Percentiles rank a stretch among this genome's conserved stretches.
Conservation (phyloP, 2,797 vertebrate species). For the Acipenser transmontanus region DNA sequence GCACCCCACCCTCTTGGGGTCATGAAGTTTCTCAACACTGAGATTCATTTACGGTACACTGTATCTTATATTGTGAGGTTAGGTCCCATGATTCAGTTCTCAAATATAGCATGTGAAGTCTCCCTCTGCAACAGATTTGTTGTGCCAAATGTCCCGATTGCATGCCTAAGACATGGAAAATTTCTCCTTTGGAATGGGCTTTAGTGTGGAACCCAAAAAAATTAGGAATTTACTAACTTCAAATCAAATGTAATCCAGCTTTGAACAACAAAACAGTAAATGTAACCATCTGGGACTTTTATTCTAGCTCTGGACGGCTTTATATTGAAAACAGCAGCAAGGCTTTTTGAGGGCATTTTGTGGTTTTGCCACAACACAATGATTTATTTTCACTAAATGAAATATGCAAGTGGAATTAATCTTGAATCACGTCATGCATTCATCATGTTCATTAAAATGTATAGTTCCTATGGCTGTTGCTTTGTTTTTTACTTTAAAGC, state of each 20-base stretch:
- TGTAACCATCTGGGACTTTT: conserved; percentile 34
- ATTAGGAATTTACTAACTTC: conserved; percentile 24
- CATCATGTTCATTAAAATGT: conserved; percentile 13
- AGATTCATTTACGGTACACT: no score
- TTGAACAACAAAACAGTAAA: conserved; percentile 33
- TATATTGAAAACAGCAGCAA: conserved; percentile 46
- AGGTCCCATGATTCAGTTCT: no score
- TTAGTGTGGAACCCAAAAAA: conserved; percentile 19
- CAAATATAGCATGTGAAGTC: background rate
- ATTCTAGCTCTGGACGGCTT: conserved; percentile 33
- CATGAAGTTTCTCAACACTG: no score
- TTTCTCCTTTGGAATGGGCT: conserved; percentile 6
- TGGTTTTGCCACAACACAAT: conserved; percentile 40
- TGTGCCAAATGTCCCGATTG: background rate
- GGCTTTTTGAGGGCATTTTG: conserved; percentile 31
- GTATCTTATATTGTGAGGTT: no score
- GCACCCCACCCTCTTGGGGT: no score
- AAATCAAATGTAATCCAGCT: conserved; percentile 23
- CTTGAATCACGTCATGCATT: conserved; percentile 14
- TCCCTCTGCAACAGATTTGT: background rate
- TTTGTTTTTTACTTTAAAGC: background rate
- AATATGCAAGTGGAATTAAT: conserved; percentile 33
- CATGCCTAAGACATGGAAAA: conserved; percentile 1
- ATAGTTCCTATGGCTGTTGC: background rate
- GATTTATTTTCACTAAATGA: conserved; percentile 36